These are phyloP conservation scores for Lathronympha strigana DNA, from an alignment of 2,888 invertebrate species.

Conservation along the genomic window DNA sequence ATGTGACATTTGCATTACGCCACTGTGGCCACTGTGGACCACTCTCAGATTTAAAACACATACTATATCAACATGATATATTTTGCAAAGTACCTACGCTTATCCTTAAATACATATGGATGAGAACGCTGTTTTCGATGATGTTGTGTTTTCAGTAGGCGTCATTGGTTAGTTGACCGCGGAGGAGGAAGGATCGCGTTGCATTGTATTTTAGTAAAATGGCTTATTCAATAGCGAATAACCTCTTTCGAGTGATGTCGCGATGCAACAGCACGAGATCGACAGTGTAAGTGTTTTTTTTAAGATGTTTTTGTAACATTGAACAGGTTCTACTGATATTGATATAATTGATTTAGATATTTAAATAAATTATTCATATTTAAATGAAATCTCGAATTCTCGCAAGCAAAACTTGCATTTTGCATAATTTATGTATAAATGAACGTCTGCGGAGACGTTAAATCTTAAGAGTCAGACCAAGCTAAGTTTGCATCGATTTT, in stretches of 20 bases:
- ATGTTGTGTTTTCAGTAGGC: constrained; percentile 6
- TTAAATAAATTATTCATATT: too few relatives aligned
- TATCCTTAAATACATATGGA: constrained; percentile 9
- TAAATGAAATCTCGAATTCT: too few relatives aligned
- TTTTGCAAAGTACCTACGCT: too few relatives aligned
- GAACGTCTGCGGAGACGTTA: too few relatives aligned
- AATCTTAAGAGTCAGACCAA: too few relatives aligned
- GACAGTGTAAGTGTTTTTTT: constrained; percentile 12
- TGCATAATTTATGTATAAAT: too few relatives aligned
- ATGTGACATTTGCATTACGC: background rate
- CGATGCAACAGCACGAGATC: constrained; percentile 5
- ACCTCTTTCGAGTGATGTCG: constrained; percentile 23
- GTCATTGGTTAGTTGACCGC: constrained; percentile 16
- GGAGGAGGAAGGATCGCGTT: constrained; percentile 3
- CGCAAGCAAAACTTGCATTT: too few relatives aligned
- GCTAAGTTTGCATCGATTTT: too few relatives aligned
- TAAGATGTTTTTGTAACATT: background rate
- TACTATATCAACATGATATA: constrained; percentile 8
- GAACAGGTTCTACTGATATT: too few relatives aligned
- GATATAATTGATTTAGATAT: too few relatives aligned
- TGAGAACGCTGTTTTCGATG: background rate
- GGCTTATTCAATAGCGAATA: constrained; percentile 26
- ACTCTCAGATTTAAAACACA: background rate
- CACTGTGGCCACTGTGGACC: too few relatives aligned
- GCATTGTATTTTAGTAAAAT: constrained; percentile 6